Conservation (phyloP, 2,113 vertebrate genomes). For the Oryzias melastigma region DNA sequence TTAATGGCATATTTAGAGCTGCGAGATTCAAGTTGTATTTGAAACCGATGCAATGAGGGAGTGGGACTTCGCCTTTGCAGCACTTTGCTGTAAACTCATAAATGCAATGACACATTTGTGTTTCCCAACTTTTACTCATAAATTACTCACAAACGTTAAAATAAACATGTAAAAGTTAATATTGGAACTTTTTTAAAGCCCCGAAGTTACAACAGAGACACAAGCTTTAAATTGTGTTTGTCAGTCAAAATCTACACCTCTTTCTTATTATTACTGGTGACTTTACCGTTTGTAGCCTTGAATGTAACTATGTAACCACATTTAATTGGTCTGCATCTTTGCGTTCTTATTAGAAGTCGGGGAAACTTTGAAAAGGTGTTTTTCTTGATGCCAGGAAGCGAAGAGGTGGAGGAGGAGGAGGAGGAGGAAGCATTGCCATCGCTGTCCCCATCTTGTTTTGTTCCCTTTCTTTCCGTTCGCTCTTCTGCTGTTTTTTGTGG, state of each 20-base stretch:
- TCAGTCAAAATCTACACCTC: constrained; percentile 6
- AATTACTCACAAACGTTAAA: background rate
- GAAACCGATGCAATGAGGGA: too few species aligned
- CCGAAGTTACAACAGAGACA: constrained; percentile 34
- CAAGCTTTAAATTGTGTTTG: too few species aligned
- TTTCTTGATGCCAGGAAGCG: constrained; percentile 47
- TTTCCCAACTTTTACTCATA: too few species aligned
- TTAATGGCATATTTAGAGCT: too few species aligned
- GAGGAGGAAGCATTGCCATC: constrained; percentile 38
- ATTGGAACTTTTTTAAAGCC: constrained; percentile 18
- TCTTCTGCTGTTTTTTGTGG: constrained; percentile 62
- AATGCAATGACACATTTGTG: too few species aligned
- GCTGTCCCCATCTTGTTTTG: constrained; percentile 68
- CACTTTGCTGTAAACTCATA: too few species aligned
- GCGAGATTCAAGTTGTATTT: too few species aligned
- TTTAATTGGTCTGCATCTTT: constrained; percentile 62
- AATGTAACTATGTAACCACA: constrained; percentile 45
- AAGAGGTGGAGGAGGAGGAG: constrained; percentile 41
- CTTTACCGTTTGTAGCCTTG: constrained; percentile 31
- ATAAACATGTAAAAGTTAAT: constrained; percentile 27
- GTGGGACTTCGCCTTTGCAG: too few species aligned
- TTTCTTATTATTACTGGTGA: constrained; percentile 39
- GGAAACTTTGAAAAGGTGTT: constrained; percentile 68
- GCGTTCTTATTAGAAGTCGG: constrained; percentile 41
- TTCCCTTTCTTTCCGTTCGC: constrained; percentile 41